These are phyloP conservation scores for Callitettix versicolor DNA, from an alignment of 1,140 invertebrate species.

Conservation along the genomic window DNA sequence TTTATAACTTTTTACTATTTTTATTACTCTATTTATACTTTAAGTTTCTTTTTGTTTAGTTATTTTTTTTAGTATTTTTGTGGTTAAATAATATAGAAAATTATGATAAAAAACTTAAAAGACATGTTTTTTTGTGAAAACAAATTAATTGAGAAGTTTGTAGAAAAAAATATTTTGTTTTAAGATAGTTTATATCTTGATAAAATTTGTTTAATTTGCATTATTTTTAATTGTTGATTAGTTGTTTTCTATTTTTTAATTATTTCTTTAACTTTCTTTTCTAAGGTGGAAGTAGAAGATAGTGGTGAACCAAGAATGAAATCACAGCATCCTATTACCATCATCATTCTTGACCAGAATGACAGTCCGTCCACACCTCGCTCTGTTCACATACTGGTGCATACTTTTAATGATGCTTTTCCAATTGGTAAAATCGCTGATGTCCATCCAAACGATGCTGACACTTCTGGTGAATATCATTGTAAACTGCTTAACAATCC, in stretches of 20 bases:
- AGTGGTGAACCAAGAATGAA: conserved; percentile 73
- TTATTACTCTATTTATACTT: no score
- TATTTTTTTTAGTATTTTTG: no score
- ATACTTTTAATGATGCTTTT: conserved; percentile 58
- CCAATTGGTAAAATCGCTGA: conserved; percentile 75
- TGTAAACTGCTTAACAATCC: conserved; percentile 62
- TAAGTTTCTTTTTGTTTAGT: no score
- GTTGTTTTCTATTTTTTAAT: not conserved
- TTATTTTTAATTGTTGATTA: not conserved
- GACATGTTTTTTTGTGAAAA: no score
- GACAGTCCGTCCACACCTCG: conserved; percentile 80
- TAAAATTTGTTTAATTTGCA: not conserved
- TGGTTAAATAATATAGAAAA: no score
- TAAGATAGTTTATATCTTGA: not conserved
- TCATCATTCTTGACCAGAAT: conserved; percentile 80
- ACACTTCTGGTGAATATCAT: conserved; percentile 74
- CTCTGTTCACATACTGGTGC: conserved; percentile 68
- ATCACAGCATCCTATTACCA: conserved; percentile 61
- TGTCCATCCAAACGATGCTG: conserved; percentile 82
- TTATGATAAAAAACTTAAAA: no score
- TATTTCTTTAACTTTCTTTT: conserved; percentile 3
- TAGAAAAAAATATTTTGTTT: no score
- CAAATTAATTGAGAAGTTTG: no score
- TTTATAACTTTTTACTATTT: no score
- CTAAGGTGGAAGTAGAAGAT: conserved; percentile 76